Evolutionary conservation across 2,888 invertebrate species (phyloP), one percentile per base, ranked within the genome.

Genomic region (Epicampocera succincta): DNA sequence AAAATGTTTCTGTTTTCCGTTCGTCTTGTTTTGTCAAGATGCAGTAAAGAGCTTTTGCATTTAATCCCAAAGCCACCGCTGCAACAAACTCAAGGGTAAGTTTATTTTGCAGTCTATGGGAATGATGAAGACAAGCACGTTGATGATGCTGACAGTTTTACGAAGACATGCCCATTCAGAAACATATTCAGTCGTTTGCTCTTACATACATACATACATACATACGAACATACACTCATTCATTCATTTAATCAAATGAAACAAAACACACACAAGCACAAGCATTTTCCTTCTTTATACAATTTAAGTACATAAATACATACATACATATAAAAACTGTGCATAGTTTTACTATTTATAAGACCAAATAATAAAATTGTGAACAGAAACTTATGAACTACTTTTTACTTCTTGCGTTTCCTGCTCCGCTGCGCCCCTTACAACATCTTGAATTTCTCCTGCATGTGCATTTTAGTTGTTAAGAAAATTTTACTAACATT

Each of bases 21-120:
- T 46, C 5, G 13, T 68, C 61, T 63, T 50, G 44, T 73, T 79
- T 73, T 66, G 72, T 72, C 44, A 79, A 79, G 78, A 60, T 71
- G 74, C 69, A 71, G 79, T 71, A 61, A 75, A 82, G 72, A 65
- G 79, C 73, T 72, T 80, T 79, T 76, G 68, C 66, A 80, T 76
- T 80, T 69, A 83, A 83, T 83, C 83, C 83, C 83, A 68, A 69
- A 72, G 72, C 81, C 81, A 71, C 83, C 72, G 68, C 73, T 81
- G 81, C 78, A 81, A 79, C 80, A 79, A 76, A 83, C 84, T 84
- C 84, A 80, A 84, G 83, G 84, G 84, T 84, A 84, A 83, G 65
- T 83, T 77, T 80, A 72, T 54, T 69, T 75, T 75, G n/a, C 58
- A 79, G 61, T 68, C 50, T 48, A 65, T 66, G 54, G 66, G 48